Base-by-base conservation (phyloP, 2,888 invertebrate species). In the Gibbula magus region DNA sequence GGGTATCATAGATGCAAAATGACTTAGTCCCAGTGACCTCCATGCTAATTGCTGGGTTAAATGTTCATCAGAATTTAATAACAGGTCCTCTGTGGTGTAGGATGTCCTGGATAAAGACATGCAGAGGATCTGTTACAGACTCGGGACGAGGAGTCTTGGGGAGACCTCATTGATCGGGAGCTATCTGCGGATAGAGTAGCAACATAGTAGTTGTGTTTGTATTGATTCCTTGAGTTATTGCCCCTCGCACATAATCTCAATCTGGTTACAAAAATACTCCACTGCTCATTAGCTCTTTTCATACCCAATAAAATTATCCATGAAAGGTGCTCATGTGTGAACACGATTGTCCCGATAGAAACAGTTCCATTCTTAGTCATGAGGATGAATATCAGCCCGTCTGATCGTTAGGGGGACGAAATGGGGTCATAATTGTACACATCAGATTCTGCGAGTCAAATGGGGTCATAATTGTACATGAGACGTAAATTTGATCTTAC, bases 41-140 rank as follows among this genome's bases (percentile, higher is more conserved):
- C 29, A 35, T 70, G 70, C 70, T 70, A 70, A 70, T 70, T 70
- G 70, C n/a, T 10, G 32, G 70, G 70, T 35, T 32, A 70, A 70
- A 20, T 70, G 39, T 35, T 70, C 32, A 10, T 35, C 70, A 32
- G 20, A 35, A 70, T 70, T 70, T 2, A 70, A 70, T 70, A 70
- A 70, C 20, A 18, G 35, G 29, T 39, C 70, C 70, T 35, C 35
- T 32, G 25, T 35, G 70, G 29, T 39, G 20, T 32, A 18, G 3
- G 20, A 39, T 70, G 39, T 32, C 35, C 16, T 18, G 20, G n/a
- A 20, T 32, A 70, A 32, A 35, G 39, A 10, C 35, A 35, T 39
- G 45, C 35, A 18, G 18, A 2, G 20, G 29, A 35, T 70, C 70
- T 39, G 70, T 20, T 20, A 10, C 70, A 70, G 22, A 61, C 29